Conservation (phyloP, 1,140 invertebrate genomes). For the Drosophila asahinai region DNA sequence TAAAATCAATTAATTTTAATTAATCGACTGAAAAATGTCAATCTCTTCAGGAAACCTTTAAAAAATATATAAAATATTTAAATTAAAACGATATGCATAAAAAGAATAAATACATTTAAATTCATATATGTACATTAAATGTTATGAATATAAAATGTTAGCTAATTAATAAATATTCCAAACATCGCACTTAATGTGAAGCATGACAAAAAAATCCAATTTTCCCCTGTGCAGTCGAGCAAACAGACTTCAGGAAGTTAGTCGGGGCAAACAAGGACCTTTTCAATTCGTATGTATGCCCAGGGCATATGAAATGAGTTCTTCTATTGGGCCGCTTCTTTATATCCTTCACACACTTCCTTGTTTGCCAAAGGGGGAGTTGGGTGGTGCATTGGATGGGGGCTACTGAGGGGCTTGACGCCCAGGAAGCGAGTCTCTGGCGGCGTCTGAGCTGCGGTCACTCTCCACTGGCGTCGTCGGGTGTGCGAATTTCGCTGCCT, state of each 20-base stretch:
- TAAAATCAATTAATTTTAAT: too few species aligned
- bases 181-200: not conserved
- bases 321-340: slow-evolving; percentile 51
- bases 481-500: slow-evolving; percentile 42
- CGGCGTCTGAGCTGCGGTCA: slow-evolving; percentile 63
- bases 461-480: slow-evolving; percentile 38
- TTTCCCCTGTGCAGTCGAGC: slow-evolving; percentile 28
- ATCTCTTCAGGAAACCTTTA: too few species aligned
- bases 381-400: slow-evolving; percentile 18
- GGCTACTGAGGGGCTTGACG: not conserved
- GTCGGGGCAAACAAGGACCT: slow-evolving; percentile 50
- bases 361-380: slow-evolving; percentile 47
- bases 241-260: slow-evolving; percentile 68
- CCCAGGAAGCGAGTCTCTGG: slow-evolving; percentile 47
- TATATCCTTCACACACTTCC: slow-evolving; percentile 67
- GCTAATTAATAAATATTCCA: not conserved
- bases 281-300: slow-evolving; percentile 60
- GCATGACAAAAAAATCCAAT: not conserved
- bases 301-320: slow-evolving; percentile 73
- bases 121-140: too few species aligned
- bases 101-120: too few species aligned
- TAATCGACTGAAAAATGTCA: too few species aligned
- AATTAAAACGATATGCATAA: not conserved
- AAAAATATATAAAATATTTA: not conserved
- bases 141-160: not conserved